A percentile compares a stretch with the other conserved stretches of the same genome.
Evolutionary conservation across 2,888 invertebrate genomes (phyloP).

Genomic region (Scaptomyza polygonia): DNA sequence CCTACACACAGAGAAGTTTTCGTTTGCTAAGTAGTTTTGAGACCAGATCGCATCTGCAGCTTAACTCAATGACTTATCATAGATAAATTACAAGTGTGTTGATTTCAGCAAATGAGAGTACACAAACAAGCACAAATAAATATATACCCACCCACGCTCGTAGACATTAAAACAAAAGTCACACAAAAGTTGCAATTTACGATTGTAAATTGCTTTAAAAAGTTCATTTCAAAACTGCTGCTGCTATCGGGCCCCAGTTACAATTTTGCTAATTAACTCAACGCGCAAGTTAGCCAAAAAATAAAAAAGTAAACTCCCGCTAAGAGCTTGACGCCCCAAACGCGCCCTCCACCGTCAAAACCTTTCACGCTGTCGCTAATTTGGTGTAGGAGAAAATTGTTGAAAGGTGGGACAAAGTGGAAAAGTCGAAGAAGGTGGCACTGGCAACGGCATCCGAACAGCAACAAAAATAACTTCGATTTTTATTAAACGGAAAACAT

Average conservation of each 20-base stretch:
- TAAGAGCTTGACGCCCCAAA: slow-evolving; percentile 22
- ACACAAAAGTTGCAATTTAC: slow-evolving; percentile 76
- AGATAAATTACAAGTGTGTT: slow-evolving; percentile 64
- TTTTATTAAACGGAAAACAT: slow-evolving; percentile 72
- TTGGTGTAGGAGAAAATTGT: slow-evolving; percentile 41
- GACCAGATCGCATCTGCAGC: slow-evolving; percentile 15
- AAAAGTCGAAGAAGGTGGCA: background rate
- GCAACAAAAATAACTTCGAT: slow-evolving; percentile 63
- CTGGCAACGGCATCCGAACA: slow-evolving; percentile 34
- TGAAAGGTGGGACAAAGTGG: background rate
- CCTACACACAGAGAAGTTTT: background rate
- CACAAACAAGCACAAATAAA: background rate
- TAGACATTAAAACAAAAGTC: slow-evolving; percentile 45
- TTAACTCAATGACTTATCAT: slow-evolving; percentile 70
- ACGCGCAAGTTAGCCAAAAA: slow-evolving; percentile 61
- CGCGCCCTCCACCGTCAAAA: background rate
- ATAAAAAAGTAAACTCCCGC: too few species aligned
- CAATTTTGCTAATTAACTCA: slow-evolving; percentile 78
- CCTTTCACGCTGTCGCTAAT: slow-evolving; percentile 63
- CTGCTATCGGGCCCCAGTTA: slow-evolving; percentile 62
- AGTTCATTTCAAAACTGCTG: slow-evolving; percentile 45
- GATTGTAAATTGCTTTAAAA: slow-evolving; percentile 80
- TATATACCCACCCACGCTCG: background rate
- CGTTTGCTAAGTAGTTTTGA: slow-evolving; percentile 26
- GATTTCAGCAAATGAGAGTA: slow-evolving; percentile 41